Evolutionary conservation across 2,797 vertebrate species (phyloP).

Genomic region (Acropternis orthonyx): DNA sequence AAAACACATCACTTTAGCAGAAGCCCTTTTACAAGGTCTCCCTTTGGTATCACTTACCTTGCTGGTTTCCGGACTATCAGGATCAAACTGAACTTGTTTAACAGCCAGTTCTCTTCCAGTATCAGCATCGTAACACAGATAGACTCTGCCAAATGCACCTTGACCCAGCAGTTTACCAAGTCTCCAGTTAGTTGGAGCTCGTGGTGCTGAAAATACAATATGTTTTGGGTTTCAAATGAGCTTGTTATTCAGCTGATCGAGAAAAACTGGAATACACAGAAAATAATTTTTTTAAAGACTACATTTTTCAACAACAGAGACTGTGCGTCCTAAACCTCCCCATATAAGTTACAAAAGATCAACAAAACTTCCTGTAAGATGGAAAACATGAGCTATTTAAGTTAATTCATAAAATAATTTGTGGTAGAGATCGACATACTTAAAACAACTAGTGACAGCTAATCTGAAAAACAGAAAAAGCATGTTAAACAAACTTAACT

Average conservation of each 20-base stretch:
- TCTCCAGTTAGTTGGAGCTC: constrained; percentile 97
- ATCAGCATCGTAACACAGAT: constrained; percentile 95
- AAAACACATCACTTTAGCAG: neutral
- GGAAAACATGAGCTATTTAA: neutral
- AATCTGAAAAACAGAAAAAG: neutral
- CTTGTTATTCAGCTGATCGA: neutral
- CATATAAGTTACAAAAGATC: neutral
- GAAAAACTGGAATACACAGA: constrained; percentile 53
- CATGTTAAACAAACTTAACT: neutral
- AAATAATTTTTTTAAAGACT: neutral
- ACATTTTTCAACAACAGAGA: neutral
- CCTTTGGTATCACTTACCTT: constrained; percentile 80
- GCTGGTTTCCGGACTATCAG: constrained; percentile 96
- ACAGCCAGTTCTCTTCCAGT: constrained; percentile 95
- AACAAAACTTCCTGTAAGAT: neutral
- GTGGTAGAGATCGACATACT: neutral
- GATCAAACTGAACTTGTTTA: constrained; percentile 98
- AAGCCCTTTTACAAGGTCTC: neutral
- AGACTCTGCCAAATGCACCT: constrained; percentile 95
- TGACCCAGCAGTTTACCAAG: constrained; percentile 95
- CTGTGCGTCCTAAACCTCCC: neutral
- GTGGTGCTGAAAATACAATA: constrained; percentile 85
- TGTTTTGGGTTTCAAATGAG: constrained; percentile 48
- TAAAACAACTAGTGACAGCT: neutral
- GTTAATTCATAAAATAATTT: neutral